Evolutionary conservation across 2,888 invertebrate species (phyloP).

Genomic region (Palloptera scutellata): DNA sequence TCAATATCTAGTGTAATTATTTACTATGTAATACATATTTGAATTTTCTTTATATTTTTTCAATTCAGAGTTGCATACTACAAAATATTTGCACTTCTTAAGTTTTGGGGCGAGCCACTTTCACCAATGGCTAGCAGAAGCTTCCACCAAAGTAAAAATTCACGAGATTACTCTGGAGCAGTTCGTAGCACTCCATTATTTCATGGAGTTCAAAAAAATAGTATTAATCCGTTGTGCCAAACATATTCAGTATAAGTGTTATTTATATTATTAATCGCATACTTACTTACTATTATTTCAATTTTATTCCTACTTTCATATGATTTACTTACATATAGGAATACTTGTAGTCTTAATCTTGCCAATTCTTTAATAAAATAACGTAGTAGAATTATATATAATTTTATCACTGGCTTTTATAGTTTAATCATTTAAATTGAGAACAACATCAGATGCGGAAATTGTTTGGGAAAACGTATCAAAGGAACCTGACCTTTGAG

Average conservation of each 20-base stretch:
- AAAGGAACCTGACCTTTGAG: too few relatives aligned
- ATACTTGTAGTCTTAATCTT: too few relatives aligned
- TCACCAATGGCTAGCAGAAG: slow-evolving; percentile 63
- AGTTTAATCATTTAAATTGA: too few relatives aligned
- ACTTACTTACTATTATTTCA: background rate
- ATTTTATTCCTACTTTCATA: too few relatives aligned
- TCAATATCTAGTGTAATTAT: background rate
- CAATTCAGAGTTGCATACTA: slow-evolving; percentile 59
- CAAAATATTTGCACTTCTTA: slow-evolving; percentile 59
- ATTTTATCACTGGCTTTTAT: too few relatives aligned
- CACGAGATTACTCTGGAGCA: slow-evolving; percentile 58
- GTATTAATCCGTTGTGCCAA: slow-evolving; percentile 59
- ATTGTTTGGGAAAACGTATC: too few relatives aligned
- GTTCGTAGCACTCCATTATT: slow-evolving; percentile 60
- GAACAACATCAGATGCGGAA: too few relatives aligned
- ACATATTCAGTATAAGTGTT: slow-evolving; percentile 57
- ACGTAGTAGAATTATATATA: too few relatives aligned
- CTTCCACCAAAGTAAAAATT: slow-evolving; percentile 61
- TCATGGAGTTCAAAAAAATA: slow-evolving; percentile 56
- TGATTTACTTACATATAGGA: too few relatives aligned
- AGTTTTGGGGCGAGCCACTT: slow-evolving; percentile 63
- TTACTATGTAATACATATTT: background rate
- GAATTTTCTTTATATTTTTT: slow-evolving; percentile 2
- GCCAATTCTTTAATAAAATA: too few relatives aligned
- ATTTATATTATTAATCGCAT: background rate